Conservation (phyloP, 2,797 vertebrate species). For the Leptoclinus maculatus region DNA sequence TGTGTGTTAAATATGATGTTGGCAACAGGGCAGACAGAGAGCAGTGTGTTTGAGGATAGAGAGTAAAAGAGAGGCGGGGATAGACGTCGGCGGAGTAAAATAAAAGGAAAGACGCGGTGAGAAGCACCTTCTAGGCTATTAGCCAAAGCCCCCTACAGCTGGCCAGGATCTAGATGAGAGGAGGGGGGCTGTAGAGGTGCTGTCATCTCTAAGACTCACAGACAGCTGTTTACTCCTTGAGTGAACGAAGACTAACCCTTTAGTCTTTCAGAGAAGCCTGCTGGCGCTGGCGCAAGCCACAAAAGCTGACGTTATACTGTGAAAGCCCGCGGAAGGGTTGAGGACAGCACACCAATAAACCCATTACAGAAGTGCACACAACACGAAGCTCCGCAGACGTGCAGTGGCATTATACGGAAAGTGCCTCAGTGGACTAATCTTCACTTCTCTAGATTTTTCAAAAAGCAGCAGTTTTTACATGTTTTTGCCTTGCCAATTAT, state of each 20-base stretch:
- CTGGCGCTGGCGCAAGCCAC: constrained; percentile 25
- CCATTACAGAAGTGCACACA: constrained; percentile 11
- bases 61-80: constrained; percentile 23
- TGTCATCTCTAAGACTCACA: constrained; percentile 61
- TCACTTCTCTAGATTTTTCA: constrained; percentile 25
- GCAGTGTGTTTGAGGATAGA: constrained; percentile 21
- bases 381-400: constrained; percentile 14
- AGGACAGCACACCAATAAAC: constrained; percentile 29
- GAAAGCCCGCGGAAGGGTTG: constrained; percentile 29
- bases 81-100: constrained; percentile 30
- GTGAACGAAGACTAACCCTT: constrained; percentile 49
- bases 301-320: constrained; percentile 43
- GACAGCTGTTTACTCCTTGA: constrained; percentile 62
- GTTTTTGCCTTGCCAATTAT: constrained; percentile 65
- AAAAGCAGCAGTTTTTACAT: constrained; percentile 40
- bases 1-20: constrained; percentile 78
- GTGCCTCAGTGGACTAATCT: constrained; percentile 28
- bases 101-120: constrained; percentile 42
- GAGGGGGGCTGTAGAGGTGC: constrained; percentile 50
- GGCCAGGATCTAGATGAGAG: constrained; percentile 62
- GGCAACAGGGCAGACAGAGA: constrained; percentile 57
- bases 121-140: constrained; percentile 59
- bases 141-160: constrained; percentile 57
- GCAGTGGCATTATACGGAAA: constrained; percentile 16
- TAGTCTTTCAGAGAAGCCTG: constrained; percentile 45